Evolutionary conservation across 2,797 vertebrate genomes (phyloP), one percentile per base, ranked within the genome.

Genomic region (Crax fasciolata): DNA sequence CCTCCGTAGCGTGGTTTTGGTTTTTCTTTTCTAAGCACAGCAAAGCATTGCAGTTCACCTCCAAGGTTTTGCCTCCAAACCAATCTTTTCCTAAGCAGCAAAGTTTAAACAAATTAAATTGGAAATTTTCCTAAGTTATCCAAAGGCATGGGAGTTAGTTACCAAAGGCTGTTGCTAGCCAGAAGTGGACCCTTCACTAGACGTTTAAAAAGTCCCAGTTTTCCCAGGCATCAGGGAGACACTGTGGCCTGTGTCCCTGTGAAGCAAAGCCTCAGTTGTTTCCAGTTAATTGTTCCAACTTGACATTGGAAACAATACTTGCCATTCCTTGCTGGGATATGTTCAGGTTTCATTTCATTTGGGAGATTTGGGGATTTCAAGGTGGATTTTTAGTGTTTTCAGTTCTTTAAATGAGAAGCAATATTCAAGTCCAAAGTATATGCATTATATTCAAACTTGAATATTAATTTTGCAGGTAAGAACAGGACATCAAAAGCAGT

Each of bases 101-200:
- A 28, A 58, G 46, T 3, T 46, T 19, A 44, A 43, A 23, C 19
- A 32, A 41, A 87, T 41, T 19, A 25, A 43, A 83, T 19, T 8
- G 55, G 38, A 43, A 19, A n/a, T 25, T n/a, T 52, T 27, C 11
- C 54, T 5, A 12, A 52, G 44, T 62, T 51, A 5, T 2, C 32
- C 23, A 13, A 44, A 32, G 2, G 9, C 10, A 3, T 5, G 13
- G 38, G 30, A 75, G 51, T 30, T 35, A 21, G 2, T 2, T 65
- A 67, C 61, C 68, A 67, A 23, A 35, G 55, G 7, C 23, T 0
- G 3, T 2, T 14, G 6, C 48, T 63, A 0, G 21, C 30, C 39
- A 4, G 32, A 41, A 3, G 54, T 0, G 13, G 39, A 48, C n/a
- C 23, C 41, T 48, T 27, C 84, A 46, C 20, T 2, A 8, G 17